These are phyloP conservation scores for Hippocampus barbouri DNA, from an alignment of 2,113 vertebrate species.

Conservation along the genomic window DNA sequence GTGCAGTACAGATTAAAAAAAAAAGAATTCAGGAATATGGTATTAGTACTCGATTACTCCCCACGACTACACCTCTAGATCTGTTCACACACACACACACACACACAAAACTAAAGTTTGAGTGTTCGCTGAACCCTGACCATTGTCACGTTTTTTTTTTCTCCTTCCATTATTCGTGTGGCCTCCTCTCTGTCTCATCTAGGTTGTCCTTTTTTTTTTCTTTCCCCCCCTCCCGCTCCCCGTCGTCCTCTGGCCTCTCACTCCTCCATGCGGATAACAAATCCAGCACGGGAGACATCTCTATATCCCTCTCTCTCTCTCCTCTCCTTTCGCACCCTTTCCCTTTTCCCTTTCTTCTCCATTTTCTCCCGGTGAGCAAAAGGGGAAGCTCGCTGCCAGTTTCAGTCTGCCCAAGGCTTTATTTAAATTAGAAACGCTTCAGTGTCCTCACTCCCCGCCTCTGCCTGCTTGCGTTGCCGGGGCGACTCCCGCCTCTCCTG, in stretches of 20 bases:
- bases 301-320: conserved; percentile 67
- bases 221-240: conserved; percentile 31
- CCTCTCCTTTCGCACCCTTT: conserved; percentile 55
- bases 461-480: conserved; percentile 22
- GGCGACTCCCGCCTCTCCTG: conserved; percentile 61
- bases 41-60: neutral
- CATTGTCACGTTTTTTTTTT: conserved; percentile 57
- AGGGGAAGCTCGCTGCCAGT: conserved; percentile 79
- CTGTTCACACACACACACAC: conserved; percentile 30
- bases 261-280: conserved; percentile 64
- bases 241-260: conserved; percentile 48
- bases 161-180: conserved; percentile 50
- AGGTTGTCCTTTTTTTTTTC: conserved; percentile 44
- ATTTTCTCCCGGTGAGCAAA: conserved; percentile 63
- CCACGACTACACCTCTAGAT: conserved; percentile 24
- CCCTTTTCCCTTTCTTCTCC: conserved; percentile 50
- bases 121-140: conserved; percentile 28
- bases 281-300: conserved; percentile 69
- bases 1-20: neutral
- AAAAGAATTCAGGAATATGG: neutral
- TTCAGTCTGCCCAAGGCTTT: conserved; percentile 79
- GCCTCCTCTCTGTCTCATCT: conserved; percentile 60
- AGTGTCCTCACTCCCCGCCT: conserved; percentile 60
- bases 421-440: conserved; percentile 82
- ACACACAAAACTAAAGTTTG: conserved; percentile 1